Base-by-base conservation (phyloP, 1,140 invertebrate species). In the Temnothorax nylanderi region DNA sequence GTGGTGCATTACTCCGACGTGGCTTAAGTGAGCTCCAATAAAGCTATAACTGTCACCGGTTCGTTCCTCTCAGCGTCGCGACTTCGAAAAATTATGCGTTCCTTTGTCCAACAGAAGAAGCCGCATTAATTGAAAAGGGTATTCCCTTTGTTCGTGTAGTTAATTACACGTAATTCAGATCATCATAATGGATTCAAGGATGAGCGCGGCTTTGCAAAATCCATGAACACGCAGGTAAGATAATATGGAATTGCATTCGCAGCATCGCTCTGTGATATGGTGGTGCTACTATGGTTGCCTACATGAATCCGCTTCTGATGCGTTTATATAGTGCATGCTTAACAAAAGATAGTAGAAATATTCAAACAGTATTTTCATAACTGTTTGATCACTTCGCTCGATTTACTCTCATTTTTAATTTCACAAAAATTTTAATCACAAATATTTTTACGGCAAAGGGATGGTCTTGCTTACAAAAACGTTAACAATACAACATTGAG, bases 131-230 rank as follows among this genome's bases (percentile, higher is more conserved):
- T 69, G 54, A 13, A 11, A n/a, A 44, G 58, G 54, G 34, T 72
- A 82, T 82, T 74, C 26, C 47, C 67, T 82, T 72, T 74, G 54
- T 74, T 60, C 80, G 7, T 11, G 10, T 58, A 72, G 65, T 82
- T 82, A 74, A 82, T 82, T 82, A 60, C 13, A 84, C 69, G 69
- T 49, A 84, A 84, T 84, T 84, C 26, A 84, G 16, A 84, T 84
- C 26, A 60, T 41, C 26, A 49, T 84, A 84, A 84, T 84, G 37
- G 32, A 74, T 74, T 13, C 41, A 56, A 41, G 11, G 13, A 60
- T 60, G 41, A 49, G 11, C 37, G 18, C 18, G 41, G 41, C 11
- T 74, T 60, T 84, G 44, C 54, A 49, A 60, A 84, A 84, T 84
- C 41, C 41, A 75, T 37, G 32, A 84, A 74, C 69, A 47, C 18